Evolutionary conservation across 2,888 invertebrate genomes (phyloP), one percentile per base, ranked within the genome.

Genomic region (Chromoteleia sp.): DNA sequence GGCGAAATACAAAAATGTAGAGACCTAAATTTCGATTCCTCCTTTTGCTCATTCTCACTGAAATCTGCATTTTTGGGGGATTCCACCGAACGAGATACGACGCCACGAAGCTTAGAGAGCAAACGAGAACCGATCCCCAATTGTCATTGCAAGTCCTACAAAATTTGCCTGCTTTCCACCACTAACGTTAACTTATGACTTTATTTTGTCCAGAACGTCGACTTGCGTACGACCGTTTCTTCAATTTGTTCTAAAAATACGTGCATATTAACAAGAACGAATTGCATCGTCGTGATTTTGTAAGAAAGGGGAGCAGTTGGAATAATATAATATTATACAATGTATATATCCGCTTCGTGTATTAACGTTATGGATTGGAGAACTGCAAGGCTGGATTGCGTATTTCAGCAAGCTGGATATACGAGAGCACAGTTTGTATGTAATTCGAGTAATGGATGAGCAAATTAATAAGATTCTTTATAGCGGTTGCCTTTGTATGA

Each of bases 71-170:
- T 70, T 82, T 78, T 56, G 39, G 56, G 77, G 83, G 84, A 84
- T 86, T 85, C 83, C 68, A 77, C 67, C 80, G 79, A 73, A 76
- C 83, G 84, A 85, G 82, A 85, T 83, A 84, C 81, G 81, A 73
- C 80, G 61, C 78, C 50, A 58, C 43, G 8, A 8, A 81, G 74
- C 83, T 81, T 81, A 80, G 56, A 80, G 56, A 71, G 63, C 41
- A 77, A 77, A 77, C 63, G 63, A 77, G 39, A 70, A 77, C 48
- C 70, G 43, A 68, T 59, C 29, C 67, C 45, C 59, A 19, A 52
- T 75, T 48, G 56, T 75, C 39, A 17, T 36, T 36, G 41, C 39
- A 29, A 58, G 7, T 48, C 45, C 36, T n/a, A 17, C 10, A 36
- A 58, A 59, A 56, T 41, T 63, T 39, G 45, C 68, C 45, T 33